These are phyloP conservation scores for Cylloceria caligata DNA, from an alignment of 2,888 invertebrate genomes.

Conservation along the genomic window DNA sequence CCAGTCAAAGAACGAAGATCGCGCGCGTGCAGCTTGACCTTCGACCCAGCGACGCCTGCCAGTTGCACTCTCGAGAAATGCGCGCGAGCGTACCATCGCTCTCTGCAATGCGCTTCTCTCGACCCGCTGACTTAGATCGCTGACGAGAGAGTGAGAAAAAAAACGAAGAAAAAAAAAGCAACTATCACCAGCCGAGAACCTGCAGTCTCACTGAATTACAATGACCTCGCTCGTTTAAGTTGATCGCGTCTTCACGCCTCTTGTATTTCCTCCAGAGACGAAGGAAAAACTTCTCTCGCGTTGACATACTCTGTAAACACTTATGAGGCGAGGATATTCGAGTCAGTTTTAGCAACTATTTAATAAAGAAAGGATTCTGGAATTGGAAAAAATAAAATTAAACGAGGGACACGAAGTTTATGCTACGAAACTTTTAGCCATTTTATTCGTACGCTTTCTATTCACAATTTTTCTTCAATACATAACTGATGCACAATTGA, in stretches of 20 bases:
- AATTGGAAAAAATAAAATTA: conserved; percentile 48
- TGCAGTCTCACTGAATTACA: conserved; percentile 30
- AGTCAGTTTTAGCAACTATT: conserved; percentile 46
- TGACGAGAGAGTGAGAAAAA: conserved; percentile 17
- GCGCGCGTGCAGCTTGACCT: conserved; percentile 51
- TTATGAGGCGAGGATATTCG: conserved; percentile 20
- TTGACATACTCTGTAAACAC: conserved; percentile 51
- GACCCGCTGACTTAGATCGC: conserved; percentile 49
- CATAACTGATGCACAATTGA: background rate
- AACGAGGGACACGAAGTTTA: background rate
- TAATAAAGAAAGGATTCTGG: conserved; percentile 55
- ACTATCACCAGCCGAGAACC: background rate
- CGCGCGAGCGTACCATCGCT: conserved; percentile 38
- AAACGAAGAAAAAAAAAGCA: background rate
- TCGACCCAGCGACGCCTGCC: conserved; percentile 59
- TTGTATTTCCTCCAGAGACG: conserved; percentile 17
- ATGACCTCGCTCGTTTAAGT: conserved; percentile 24
- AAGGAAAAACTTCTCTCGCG: conserved; percentile 29
- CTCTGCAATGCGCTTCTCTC: conserved; percentile 38
- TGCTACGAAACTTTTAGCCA: conserved; percentile 27
- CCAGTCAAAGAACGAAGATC: conserved; percentile 44
- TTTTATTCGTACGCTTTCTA: background rate
- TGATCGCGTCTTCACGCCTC: conserved; percentile 11
- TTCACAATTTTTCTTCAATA: no score
- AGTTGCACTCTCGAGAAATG: conserved; percentile 52